Evolutionary conservation across 2,113 vertebrate genomes (phyloP).

Genomic region (Mesembrinibis cayennensis): DNA sequence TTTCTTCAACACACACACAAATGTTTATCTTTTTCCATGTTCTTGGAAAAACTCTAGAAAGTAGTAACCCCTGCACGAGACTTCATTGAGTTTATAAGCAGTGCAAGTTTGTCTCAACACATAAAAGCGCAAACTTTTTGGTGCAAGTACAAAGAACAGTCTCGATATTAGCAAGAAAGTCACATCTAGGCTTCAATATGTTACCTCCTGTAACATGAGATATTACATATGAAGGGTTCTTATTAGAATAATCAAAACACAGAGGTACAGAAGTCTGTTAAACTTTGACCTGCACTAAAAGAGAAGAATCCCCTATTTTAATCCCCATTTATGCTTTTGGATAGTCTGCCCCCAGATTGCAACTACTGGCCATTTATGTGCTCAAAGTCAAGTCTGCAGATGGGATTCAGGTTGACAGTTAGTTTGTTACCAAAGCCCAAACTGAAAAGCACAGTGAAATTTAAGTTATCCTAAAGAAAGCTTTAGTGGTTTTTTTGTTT

Average conservation of each 20-base stretch:
- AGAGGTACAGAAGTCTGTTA: not conserved
- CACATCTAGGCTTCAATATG: not conserved
- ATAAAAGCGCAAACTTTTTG: not conserved
- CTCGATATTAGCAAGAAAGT: not conserved
- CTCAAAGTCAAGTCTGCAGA: not conserved
- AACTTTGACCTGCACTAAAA: not conserved
- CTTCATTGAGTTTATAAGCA: not conserved
- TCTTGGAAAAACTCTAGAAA: not conserved
- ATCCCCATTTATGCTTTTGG: not conserved
- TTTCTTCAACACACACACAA: not conserved
- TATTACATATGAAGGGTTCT: rapidly evolving
- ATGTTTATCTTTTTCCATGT: not conserved
- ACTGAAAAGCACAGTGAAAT: not conserved
- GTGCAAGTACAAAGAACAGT: not conserved
- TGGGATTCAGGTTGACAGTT: not conserved
- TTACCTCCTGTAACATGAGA: not conserved
- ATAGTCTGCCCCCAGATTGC: not conserved
- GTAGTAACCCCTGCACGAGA: rapidly evolving
- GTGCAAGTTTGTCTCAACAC: not conserved
- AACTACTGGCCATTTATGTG: not conserved
- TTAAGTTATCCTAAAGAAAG: not conserved
- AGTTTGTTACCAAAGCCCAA: not conserved
- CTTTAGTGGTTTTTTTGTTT: not conserved
- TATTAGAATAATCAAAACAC: not conserved
- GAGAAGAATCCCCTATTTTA: not conserved